Evolutionary conservation across 2,797 vertebrate species (phyloP).

Genomic region (Gobio occitaniae): DNA sequence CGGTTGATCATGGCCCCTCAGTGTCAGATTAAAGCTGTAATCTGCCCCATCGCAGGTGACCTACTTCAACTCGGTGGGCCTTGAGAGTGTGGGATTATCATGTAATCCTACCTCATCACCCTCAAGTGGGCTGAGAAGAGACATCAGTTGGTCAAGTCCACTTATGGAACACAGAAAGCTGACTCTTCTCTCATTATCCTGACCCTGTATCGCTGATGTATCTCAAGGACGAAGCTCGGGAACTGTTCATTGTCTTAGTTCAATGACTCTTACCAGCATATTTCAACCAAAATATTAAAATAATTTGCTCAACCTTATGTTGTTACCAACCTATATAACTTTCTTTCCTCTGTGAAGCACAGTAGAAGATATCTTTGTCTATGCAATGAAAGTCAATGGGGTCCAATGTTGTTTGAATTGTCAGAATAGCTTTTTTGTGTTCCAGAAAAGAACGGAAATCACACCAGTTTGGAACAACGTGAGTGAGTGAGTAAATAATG

Average conservation of each 20-base stretch:
- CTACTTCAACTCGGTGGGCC: conserved; percentile 42
- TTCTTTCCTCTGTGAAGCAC: background rate
- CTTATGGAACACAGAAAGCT: conserved; percentile 11
- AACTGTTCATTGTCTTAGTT: conserved; percentile 1
- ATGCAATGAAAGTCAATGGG: background rate
- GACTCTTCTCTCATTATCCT: conserved; percentile 14
- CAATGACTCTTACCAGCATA: background rate
- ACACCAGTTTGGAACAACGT: background rate
- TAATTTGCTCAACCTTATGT: background rate
- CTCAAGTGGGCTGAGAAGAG: conserved; percentile 24
- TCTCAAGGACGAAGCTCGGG: background rate
- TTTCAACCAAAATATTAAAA: background rate
- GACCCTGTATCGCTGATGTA: background rate
- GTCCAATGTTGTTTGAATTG: background rate
- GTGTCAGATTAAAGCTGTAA: conserved; percentile 43
- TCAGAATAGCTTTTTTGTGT: background rate
- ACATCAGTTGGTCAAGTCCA: conserved; percentile 8
- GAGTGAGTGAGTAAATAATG: background rate
- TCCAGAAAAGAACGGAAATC: background rate
- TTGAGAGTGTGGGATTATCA: conserved; percentile 50
- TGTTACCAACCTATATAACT: background rate
- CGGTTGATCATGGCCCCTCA: conserved; percentile 11
- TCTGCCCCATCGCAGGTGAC: conserved; percentile 51
- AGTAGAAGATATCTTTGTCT: background rate
- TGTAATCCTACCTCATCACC: conserved; percentile 41